Evolutionary conservation across 2,888 invertebrate genomes (phyloP), one percentile per base, ranked within the genome.

Genomic region (Patella depressa): DNA sequence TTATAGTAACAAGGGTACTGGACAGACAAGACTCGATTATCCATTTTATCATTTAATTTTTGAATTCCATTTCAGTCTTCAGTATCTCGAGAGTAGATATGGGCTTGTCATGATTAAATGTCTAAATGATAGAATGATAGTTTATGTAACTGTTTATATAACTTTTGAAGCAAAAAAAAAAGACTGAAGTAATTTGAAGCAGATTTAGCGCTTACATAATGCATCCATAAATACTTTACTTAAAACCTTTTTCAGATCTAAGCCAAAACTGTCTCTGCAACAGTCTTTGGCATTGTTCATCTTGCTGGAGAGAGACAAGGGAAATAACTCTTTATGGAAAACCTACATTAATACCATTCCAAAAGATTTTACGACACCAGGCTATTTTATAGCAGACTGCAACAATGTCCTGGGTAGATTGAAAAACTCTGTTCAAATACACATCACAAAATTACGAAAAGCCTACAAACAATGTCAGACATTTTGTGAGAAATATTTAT

Each of bases 221-320:
- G 15, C 57, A 19, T 65, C 3, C 17, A 24, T 65, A 3, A 65
- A 65, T 65, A 45, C 45, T 4, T 45, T 45, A 45, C 45, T 45
- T 45, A 45, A 45, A 45, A 45, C 77, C 70, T 75, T 55, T 82
- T 78, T 74, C 86, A 83, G 88, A 79, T 85, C 79, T 79, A 72
- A 78, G 24, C 78, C 84, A 29, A 80, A 78, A 34, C 79, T 92
- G 78, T 92, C 93, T 78, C 94, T 95, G 84, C 96, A 96, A 86
- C 94, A 95, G 80, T 91, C 96, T 45, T 91, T 97, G 83, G 94
- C 86, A 29, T 72, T 95, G 80, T 97, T 95, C 92, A 90, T 98
- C 57, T 90, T 95, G 70, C 94, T 94, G 89, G 95, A 96, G 89
- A 94, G 92, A 85, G 93, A 95, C 86, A 93, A 93, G 75, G 84